These are phyloP conservation scores for Polyommatus iphigenia DNA, from an alignment of 2,888 invertebrate genomes.

Conservation along the genomic window DNA sequence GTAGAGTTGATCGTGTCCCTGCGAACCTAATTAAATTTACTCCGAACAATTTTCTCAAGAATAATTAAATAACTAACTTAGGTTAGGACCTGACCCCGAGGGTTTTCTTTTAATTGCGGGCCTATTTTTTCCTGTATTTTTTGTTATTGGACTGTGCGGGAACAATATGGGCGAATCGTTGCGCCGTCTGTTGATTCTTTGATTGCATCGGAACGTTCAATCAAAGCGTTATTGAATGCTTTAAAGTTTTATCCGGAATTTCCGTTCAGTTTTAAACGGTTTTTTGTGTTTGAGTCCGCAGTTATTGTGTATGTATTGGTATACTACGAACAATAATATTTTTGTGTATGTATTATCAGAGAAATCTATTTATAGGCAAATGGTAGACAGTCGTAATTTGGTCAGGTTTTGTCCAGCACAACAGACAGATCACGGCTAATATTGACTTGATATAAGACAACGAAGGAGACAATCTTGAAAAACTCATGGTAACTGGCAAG, in stretches of 20 bases:
- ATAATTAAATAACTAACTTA: conserved; percentile 57
- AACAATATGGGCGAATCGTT: conserved; percentile 34
- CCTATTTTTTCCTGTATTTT: conserved; percentile 31
- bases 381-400: too few relatives aligned
- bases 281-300: not conserved
- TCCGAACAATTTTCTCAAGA: conserved; percentile 59
- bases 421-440: too few relatives aligned
- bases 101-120: conserved; percentile 50
- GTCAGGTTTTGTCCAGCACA: too few relatives aligned
- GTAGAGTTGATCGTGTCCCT: conserved; percentile 42
- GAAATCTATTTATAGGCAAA: too few relatives aligned
- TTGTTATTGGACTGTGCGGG: conserved; percentile 32
- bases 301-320: not conserved
- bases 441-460: too few relatives aligned
- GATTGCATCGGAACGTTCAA: conserved; percentile 34
- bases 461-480: too few relatives aligned
- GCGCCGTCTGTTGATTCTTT: conserved; percentile 33
- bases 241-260: conserved; percentile 29
- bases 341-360: not conserved
- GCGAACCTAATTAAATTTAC: conserved; percentile 61
- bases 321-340: not conserved
- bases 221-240: conserved; percentile 32
- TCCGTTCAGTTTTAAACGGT: conserved; percentile 7
- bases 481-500: too few relatives aligned
- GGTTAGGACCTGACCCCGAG: conserved; percentile 59